Base-by-base conservation (phyloP, 2,113 vertebrate genomes). In the Hepsetus odoe region DNA sequence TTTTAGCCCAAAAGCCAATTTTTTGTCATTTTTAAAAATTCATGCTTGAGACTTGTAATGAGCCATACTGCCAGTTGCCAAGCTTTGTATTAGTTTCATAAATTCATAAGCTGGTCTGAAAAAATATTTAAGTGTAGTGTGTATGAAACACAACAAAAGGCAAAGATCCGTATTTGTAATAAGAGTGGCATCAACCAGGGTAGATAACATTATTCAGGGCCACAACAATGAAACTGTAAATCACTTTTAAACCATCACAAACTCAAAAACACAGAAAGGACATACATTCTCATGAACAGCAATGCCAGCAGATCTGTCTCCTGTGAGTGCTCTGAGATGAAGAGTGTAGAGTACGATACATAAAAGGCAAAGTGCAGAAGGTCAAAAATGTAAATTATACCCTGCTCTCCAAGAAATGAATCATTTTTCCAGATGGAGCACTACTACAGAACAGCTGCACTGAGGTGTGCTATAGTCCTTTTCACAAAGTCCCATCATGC, bases 121-220 rank as follows among this genome's bases (percentile, higher is more conserved):
- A 44, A 44, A 11, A 44, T 16, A n/a, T 42, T 10, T 11, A 2
- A 42, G 7, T 44, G 42, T 18, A 12, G 20, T 22, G 7, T 18
- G 18, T n/a, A 16, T n/a, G 18, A 51, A 49, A 8, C 9, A 16
- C 14, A 49, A 16, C 46, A 49, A 49, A 49, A 42, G 40, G 33
- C 16, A 49, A 32, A 71, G 77, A 67, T n/a, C n/a, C n/a, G n/a
- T n/a, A n/a, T n/a, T n/a, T n/a, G n/a, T n/a, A n/a, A n/a, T 68
- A 67, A 81, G 72, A 42, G 26, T 46, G 33, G 56, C 55, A 61
- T 18, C 56, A 62, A 28, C 69, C 28, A 49, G 12, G 64, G 40
- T 32, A 11, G 5, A 30, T 35, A 16, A 68, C 6, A 76, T 89
- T 83, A 89, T 79, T 88, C 84, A 90, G 81, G 0, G 0, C n/a